Conservation (phyloP, 2,113 vertebrate species). For the Chloroceryle aenea region DNA sequence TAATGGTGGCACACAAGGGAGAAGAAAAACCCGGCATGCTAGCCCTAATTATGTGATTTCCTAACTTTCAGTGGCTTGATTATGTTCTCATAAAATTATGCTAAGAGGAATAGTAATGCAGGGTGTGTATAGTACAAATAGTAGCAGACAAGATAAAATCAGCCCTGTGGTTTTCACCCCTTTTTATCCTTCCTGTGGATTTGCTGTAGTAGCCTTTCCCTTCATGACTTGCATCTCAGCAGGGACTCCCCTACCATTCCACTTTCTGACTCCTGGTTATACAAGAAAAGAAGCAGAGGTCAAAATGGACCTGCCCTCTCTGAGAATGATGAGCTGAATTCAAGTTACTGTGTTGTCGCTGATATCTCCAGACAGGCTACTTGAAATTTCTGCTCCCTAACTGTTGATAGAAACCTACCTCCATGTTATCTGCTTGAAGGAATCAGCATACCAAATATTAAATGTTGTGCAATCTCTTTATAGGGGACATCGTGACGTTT, state of each 20-base stretch:
- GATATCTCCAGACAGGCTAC: background rate
- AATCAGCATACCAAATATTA: background rate
- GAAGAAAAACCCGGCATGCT: background rate
- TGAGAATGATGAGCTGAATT: background rate
- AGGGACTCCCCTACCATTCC: background rate
- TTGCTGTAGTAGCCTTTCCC: background rate
- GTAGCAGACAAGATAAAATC: background rate
- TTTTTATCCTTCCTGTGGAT: background rate
- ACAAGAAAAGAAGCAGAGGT: background rate
- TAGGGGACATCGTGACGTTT: conserved; percentile 91
- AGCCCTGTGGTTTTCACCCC: background rate
- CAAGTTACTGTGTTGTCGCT: background rate
- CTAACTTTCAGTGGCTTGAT: background rate
- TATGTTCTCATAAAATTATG: background rate
- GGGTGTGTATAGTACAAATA: background rate
- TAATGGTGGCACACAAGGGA: background rate
- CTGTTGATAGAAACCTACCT: background rate
- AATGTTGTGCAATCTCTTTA: background rate
- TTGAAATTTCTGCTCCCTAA: background rate
- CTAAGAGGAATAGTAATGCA: background rate
- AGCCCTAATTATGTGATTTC: background rate
- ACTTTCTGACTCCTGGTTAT: background rate
- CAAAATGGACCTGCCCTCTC: background rate
- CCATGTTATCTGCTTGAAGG: background rate
- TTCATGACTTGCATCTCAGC: background rate